phyloP scores from a whole-genome alignment of 2,888 invertebrate species.

The Dyspetes luteomarginatus region DNA sequence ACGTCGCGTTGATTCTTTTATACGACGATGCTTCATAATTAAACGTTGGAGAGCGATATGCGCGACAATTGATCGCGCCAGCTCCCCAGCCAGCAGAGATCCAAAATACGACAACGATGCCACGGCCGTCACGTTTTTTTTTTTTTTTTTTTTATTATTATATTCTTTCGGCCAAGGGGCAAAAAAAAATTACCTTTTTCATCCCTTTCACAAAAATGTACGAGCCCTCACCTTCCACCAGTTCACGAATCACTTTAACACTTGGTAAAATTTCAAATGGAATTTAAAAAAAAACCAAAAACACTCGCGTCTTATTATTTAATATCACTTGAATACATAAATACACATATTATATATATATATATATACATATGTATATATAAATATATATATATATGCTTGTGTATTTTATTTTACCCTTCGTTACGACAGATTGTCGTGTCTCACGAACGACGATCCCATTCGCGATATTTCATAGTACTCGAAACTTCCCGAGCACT shows the following conservation, averaged over 20 bases:
- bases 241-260: no score
- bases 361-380: slow-evolving; percentile 1
- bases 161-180: no score
- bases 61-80: slow-evolving; percentile 55
- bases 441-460: not conserved
- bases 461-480: slow-evolving; percentile 36
- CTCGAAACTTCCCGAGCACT: slow-evolving; percentile 20
- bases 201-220: no score
- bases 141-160: no score
- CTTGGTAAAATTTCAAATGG: no score
- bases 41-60: slow-evolving; percentile 46
- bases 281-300: not conserved
- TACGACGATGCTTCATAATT: slow-evolving; percentile 79
- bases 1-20: slow-evolving; percentile 65
- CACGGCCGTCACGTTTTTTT: not conserved
- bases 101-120: slow-evolving; percentile 6
- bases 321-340: slow-evolving; percentile 38
- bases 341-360: no score
- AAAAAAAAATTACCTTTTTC: no score
- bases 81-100: slow-evolving; percentile 43
- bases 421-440: slow-evolving; percentile 39
- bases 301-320: slow-evolving; percentile 4
- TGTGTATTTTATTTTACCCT: slow-evolving; percentile 21
- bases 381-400: not conserved
- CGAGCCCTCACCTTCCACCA: no score